Evolutionary conservation across 2,888 invertebrate species (phyloP).

Genomic region (Drosophila hawaiiensis): DNA sequence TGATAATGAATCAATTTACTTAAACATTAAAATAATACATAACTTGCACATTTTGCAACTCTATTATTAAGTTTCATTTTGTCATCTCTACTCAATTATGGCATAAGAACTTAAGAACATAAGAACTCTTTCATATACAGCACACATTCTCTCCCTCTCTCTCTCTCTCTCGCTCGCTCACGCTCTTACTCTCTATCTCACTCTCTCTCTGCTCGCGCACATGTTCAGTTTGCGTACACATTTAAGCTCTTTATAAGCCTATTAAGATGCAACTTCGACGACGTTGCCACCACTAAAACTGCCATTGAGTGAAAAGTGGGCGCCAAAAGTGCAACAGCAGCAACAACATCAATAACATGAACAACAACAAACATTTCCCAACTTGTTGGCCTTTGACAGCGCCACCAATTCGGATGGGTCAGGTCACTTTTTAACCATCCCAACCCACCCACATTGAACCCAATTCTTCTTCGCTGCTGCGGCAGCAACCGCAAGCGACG

Average conservation of each 20-base stretch:
- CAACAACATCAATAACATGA: conserved; percentile 23
- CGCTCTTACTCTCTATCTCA: no score
- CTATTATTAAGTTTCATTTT: conserved; percentile 1
- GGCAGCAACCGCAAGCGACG: conserved; percentile 48
- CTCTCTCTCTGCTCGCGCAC: conserved; percentile 4
- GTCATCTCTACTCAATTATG: conserved; percentile 22
- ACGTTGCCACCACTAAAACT: conserved; percentile 51
- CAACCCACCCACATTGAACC: neutral
- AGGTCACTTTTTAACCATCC: conserved; percentile 25
- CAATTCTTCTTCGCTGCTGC: neutral
- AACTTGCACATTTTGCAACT: neutral
- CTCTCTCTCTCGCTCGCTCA: neutral
- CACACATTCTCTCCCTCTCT: neutral
- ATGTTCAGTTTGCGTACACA: conserved; percentile 28
- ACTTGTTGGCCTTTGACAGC: conserved; percentile 76
- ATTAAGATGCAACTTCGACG: conserved; percentile 58
- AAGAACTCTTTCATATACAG: conserved; percentile 24
- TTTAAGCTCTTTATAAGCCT: conserved; percentile 58
- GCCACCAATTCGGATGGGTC: conserved; percentile 28
- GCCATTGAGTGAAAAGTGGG: conserved; percentile 44
- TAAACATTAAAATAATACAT: neutral
- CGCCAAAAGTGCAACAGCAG: conserved; percentile 56
- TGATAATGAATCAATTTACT: neutral
- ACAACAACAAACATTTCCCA: conserved; percentile 53
- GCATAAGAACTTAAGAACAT: conserved; percentile 18